Base-by-base conservation (phyloP, 2,113 vertebrate genomes). In the Hystrix cristata region DNA sequence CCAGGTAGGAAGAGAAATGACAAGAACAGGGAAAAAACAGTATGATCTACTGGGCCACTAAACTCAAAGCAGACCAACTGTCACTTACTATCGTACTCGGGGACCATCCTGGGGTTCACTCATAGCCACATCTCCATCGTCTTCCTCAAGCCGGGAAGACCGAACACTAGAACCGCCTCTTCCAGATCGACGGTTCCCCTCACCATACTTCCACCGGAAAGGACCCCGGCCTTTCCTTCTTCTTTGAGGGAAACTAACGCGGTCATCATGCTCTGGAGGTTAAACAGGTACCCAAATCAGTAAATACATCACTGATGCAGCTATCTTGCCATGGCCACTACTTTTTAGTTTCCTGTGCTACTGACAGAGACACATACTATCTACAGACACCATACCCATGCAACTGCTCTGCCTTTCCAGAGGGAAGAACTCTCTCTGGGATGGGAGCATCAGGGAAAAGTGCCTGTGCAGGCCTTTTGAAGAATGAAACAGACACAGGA, bases 251-350 rank as follows among this genome's bases (percentile, higher is more conserved):
- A 99, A 98, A 76, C 95, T 97, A 16, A 99, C 98, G 10, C 99
- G 98, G 64, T 99, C 99, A 93, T 99, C 99, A 6, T 99, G 99
- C 72, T 99, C 99, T 99, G 88, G 16, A 69, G 15, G 69, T 31
- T 16, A 85, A 95, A 92, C 10, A 64, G 43, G 25, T n/a, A 91
- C 31, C 53, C 27, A 27, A 34, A 27, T 95, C 18, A 90, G 80
- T 80, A 84, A 34, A n/a, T 6, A 43, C 0, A 34, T 48, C 34
- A 43, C 29, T 79, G 23, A 53, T 16, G 19, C 19, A n/a, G 46
- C 34, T 53, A 31, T 23, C 10, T 76, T 18, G 76, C 69, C 25
- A 31, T 46, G 48, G 74, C 21, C 38, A 31, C 27, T n/a, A 15
- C 46, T 14, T 79, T 21, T 51, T 57, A 43, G 76, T 43, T 64